phyloP scores from a whole-genome alignment of 2,888 invertebrate genomes.

The Eugnorisma glareosa region DNA sequence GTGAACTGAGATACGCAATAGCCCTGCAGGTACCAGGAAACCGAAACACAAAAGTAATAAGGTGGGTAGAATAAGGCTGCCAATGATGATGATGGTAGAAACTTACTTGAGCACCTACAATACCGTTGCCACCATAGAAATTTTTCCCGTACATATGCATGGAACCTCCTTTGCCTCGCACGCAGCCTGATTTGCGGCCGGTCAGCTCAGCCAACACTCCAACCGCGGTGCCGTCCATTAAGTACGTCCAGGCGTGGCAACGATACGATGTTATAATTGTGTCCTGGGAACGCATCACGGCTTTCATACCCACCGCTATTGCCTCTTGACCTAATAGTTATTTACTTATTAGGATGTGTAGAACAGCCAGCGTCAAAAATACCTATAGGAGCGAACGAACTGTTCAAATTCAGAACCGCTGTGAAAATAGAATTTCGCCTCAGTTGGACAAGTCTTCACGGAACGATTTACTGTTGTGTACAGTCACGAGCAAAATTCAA shows the following conservation, averaged over 20 bases:
- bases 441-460: neutral
- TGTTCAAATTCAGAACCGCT: neutral
- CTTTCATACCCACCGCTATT: constrained; percentile 30
- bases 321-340: constrained; percentile 38
- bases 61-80: neutral
- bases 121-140: constrained; percentile 42
- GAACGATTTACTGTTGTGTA: neutral
- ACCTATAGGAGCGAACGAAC: neutral
- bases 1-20: too few species aligned
- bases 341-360: neutral
- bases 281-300: constrained; percentile 21
- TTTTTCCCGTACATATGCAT: constrained; percentile 39
- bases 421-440: neutral
- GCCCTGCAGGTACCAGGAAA: too few species aligned
- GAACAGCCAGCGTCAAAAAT: neutral
- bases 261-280: constrained; percentile 29
- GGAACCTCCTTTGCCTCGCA: constrained; percentile 38
- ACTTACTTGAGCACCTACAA: constrained; percentile 37
- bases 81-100: neutral
- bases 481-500: neutral
- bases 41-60: neutral
- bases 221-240: neutral
- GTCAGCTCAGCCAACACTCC: constrained; percentile 25
- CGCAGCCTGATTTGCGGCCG: constrained; percentile 23
- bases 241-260: constrained; percentile 34